Base-by-base conservation (phyloP, 2,113 vertebrate genomes). In the Gambusia affinis region DNA sequence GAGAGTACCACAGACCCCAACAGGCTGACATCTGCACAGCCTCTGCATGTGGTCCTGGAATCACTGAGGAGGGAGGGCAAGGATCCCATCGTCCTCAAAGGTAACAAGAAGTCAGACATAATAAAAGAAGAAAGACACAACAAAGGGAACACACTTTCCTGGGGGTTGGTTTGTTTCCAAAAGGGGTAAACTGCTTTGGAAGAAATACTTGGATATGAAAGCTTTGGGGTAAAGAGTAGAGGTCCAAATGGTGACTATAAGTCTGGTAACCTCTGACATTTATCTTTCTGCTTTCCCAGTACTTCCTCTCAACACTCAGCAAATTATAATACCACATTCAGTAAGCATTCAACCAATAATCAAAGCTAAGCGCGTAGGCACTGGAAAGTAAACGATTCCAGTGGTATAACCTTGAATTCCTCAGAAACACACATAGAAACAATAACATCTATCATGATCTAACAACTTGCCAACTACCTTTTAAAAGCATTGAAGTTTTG, bases 11-110 rank as follows among this genome's bases (percentile, higher is more conserved):
- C 93, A 65, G 98, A 99, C 68, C 97, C 98, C 3, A 95, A 94
- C 92, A 93, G 97, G 86, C 94, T 99, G 81, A 95, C 94, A 72
- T 94, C 96, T 80, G 96, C 97, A 30, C 98, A 99, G 91, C 97
- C 98, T 0, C 94, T 99, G 35, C 96, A 97, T 24, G 94, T 98
- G 84, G 96, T 99, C 65, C 93, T 99, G 80, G 97, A 99, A 88
- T 99, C 98, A 1, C 95, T 99, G 91, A 96, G 96, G 89, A 92
- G 97, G 92, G 98, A 99, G 95, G 98, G 98, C 86, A 99, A 96
- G 83, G 98, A 99, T 75, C 97, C 98, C 24, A 92, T 99, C 60
- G 94, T 99, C 89, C 95, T 99, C 62, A 98, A 97, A 99, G 98
- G 98, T 99, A 97, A 93, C 11, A 60, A 37, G 63, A 62, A 70